A percentile compares a stretch with the other conserved stretches of the same genome.
Conservation (phyloP, 30 jellyfish, hydroid and myxozoan species). For the Sanderia malayensis region DNA sequence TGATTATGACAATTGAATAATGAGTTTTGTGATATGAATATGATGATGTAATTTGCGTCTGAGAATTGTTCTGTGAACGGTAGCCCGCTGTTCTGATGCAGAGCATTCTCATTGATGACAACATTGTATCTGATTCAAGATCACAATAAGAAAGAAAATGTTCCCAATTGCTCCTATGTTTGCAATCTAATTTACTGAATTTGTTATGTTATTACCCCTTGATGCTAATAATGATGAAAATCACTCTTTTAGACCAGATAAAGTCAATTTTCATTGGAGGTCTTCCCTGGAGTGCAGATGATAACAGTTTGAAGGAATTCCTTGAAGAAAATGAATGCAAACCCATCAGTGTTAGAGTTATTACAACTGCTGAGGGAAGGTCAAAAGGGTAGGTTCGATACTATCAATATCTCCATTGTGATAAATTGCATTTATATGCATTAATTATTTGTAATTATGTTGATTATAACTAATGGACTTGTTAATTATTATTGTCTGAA, state of each 20-base stretch:
- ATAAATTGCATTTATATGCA: too few species aligned
- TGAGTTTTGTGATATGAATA: background rate
- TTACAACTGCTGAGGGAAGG: slow-evolving; percentile 58
- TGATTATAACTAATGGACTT: too few species aligned
- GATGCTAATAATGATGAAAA: too few species aligned
- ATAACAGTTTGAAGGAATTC: slow-evolving; percentile 54
- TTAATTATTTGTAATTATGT: too few species aligned
- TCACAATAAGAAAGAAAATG: too few species aligned
- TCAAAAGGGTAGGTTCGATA: slow-evolving; percentile 95
- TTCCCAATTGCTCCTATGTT: too few species aligned
- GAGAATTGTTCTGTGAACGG: slow-evolving; percentile 30
- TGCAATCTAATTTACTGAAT: too few species aligned
- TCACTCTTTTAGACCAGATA: too few species aligned
- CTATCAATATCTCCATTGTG: too few species aligned
- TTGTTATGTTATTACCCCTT: too few species aligned
- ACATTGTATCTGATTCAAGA: background rate
- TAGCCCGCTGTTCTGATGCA: slow-evolving; percentile 29
- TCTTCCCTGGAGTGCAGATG: slow-evolving; percentile 69
- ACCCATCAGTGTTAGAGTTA: slow-evolving; percentile 71
- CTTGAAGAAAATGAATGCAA: slow-evolving; percentile 69
- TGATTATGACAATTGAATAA: too few species aligned
- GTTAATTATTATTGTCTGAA: too few species aligned
- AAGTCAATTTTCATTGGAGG: slow-evolving; percentile 77
- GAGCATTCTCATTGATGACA: slow-evolving; percentile 10
- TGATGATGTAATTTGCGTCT: slow-evolving; percentile 41